These are phyloP conservation scores for Hippopotamus amphibius DNA, from an alignment of 2,113 vertebrate genomes.

Conservation along the genomic window DNA sequence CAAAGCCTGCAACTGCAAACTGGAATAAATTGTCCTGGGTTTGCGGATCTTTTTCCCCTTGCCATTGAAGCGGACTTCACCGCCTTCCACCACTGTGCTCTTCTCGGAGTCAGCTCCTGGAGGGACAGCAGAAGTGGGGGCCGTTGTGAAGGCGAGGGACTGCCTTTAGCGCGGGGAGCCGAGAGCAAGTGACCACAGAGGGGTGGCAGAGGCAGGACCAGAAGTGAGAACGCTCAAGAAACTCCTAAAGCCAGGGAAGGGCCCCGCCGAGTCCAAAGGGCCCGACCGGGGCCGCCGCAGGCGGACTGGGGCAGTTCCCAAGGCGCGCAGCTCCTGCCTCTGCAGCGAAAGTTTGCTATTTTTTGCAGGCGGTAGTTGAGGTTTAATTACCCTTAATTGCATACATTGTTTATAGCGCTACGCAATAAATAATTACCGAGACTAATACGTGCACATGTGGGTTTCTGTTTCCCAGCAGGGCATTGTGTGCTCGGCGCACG, in stretches of 20 bases:
- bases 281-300: conserved; percentile 69
- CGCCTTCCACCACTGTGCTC: conserved; percentile 98
- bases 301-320: conserved; percentile 84
- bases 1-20: conserved; percentile 98
- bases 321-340: conserved; percentile 87
- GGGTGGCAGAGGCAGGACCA: neutral
- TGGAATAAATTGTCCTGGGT: conserved; percentile 99
- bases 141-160: conserved; percentile 31
- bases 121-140: conserved; percentile 77
- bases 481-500: conserved; percentile 85
- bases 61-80: conserved; percentile 98
- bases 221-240: conserved; percentile 19
- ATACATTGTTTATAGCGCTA: conserved; percentile 99
- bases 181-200: conserved; percentile 43
- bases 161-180: conserved; percentile 60
- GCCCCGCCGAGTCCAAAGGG: conserved; percentile 10
- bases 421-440: conserved; percentile 99
- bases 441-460: conserved; percentile 97
- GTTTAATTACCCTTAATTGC: conserved; percentile 99
- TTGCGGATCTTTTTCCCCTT: conserved; percentile 99
- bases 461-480: conserved; percentile 89
- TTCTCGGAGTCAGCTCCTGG: conserved; percentile 95
- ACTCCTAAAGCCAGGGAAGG: neutral
- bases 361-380: conserved; percentile 97
- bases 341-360: conserved; percentile 92